phyloP scores from a whole-genome alignment of 2,888 invertebrate species.

The Andricus curvator region DNA sequence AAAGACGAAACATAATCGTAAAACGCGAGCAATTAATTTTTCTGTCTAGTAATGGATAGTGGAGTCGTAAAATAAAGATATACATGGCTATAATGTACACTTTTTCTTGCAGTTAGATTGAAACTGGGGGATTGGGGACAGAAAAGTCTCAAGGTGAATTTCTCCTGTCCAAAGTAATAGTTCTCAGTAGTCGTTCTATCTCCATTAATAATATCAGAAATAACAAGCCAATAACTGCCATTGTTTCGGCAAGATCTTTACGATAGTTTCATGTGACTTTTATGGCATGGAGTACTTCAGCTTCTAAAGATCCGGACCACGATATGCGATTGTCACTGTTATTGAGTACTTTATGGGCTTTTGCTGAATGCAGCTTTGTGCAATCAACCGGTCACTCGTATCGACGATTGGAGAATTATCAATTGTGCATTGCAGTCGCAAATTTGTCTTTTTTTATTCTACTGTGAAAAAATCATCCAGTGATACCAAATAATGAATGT shows the following conservation, averaged over 20 bases:
- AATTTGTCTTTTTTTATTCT: constrained; percentile 3
- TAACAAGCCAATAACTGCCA: background rate
- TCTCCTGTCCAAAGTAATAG: background rate
- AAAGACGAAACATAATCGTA: background rate
- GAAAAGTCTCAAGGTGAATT: background rate
- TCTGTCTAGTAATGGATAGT: background rate
- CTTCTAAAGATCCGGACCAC: constrained; percentile 35
- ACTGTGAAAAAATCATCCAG: background rate
- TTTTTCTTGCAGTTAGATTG: too few species aligned
- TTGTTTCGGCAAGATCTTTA: constrained; percentile 38
- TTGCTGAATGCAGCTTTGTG: constrained; percentile 16
- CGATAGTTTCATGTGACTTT: constrained; percentile 30
- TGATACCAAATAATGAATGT: background rate
- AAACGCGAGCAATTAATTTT: background rate
- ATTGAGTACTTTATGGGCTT: constrained; percentile 32
- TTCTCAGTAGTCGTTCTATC: background rate
- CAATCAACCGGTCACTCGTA: constrained; percentile 14
- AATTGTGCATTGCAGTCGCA: constrained; percentile 23
- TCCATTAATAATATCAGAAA: background rate
- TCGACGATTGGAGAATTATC: constrained; percentile 19
- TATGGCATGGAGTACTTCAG: constrained; percentile 18
- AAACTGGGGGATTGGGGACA: background rate
- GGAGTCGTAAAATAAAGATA: background rate
- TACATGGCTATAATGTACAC: too few species aligned
- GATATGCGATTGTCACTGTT: constrained; percentile 32